phyloP scores from a whole-genome alignment of 2,113 vertebrate genomes.

The Bagarius yarrelli region DNA sequence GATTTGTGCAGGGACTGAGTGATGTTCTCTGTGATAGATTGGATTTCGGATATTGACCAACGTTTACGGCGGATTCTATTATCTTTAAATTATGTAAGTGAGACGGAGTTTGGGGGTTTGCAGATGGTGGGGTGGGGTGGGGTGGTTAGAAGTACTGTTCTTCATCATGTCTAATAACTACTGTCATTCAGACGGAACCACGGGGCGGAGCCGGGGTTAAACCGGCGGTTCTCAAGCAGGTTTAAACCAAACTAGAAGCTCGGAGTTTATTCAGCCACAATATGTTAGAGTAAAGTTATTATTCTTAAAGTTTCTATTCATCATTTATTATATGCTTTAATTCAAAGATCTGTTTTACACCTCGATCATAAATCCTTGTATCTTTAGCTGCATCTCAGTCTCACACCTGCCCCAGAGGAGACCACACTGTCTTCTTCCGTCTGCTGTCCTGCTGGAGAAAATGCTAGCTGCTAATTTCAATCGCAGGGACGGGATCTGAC shows the following conservation, averaged over 20 bases:
- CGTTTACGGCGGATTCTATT: conserved; percentile 29
- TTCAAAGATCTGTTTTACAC: no score
- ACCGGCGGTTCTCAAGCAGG: background rate
- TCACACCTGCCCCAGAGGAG: no score
- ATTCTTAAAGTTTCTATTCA: no score
- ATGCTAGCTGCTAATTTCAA: no score
- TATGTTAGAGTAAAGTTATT: no score
- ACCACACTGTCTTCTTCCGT: no score
- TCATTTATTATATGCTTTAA: no score
- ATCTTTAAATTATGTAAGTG: background rate
- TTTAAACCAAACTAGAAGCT: no score
- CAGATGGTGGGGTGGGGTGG: background rate
- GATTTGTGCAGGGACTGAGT: background rate
- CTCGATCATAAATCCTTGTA: background rate
- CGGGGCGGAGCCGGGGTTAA: background rate
- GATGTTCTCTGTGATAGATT: conserved; percentile 3
- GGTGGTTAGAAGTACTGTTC: background rate
- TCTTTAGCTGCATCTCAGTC: background rate
- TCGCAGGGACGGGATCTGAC: no score
- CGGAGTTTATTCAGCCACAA: no score
- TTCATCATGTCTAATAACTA: conserved; percentile 21
- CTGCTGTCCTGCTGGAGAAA: no score
- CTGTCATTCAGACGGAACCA: background rate
- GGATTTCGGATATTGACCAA: conserved; percentile 24
- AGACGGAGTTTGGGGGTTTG: background rate